These are phyloP conservation scores for Trichacis sp. DNA, from an alignment of 2,888 invertebrate species.

Conservation along the genomic window DNA sequence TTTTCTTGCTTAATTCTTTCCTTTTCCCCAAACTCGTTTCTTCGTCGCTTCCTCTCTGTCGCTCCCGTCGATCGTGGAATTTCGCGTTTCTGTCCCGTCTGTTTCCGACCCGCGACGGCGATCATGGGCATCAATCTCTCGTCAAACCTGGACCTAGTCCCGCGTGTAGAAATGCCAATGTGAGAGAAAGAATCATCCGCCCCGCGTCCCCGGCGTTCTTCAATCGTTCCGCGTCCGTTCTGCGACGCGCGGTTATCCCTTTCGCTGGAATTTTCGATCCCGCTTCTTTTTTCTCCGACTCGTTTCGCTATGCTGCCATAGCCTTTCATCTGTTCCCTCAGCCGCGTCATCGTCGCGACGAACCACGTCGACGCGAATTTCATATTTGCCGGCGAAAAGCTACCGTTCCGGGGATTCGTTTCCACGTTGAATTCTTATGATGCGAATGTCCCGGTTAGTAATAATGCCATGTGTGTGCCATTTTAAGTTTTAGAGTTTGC, in stretches of 20 bases:
- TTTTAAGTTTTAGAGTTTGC: no score
- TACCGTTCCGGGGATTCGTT: no score
- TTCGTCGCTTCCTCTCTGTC: slow-evolving; percentile 1
- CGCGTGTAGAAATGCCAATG: slow-evolving; percentile 52
- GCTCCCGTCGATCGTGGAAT: no score
- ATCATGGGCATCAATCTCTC: slow-evolving; percentile 66
- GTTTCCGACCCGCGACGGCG: slow-evolving; percentile 25
- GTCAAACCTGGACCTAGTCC: slow-evolving; percentile 65
- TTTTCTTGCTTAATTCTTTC: neutral
- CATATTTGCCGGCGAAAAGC: slow-evolving; percentile 37
- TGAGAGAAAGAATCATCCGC: neutral
- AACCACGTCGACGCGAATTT: slow-evolving; percentile 29
- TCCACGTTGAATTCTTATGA: no score
- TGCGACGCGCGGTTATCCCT: slow-evolving; percentile 19
- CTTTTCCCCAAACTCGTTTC: neutral
- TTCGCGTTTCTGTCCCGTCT: slow-evolving; percentile 5
- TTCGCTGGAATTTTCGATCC: slow-evolving; percentile 34
- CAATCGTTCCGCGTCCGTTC: slow-evolving; percentile 37
- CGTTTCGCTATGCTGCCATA: slow-evolving; percentile 13
- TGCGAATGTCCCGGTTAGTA: no score
- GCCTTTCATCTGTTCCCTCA: slow-evolving; percentile 11
- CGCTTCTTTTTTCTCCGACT: slow-evolving; percentile 32
- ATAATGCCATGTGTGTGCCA: no score
- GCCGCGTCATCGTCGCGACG: slow-evolving; percentile 27
- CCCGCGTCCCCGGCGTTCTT: slow-evolving; percentile 15